phyloP scores from a whole-genome alignment of 2,888 invertebrate genomes.

The Caenorhabditis virilis region DNA sequence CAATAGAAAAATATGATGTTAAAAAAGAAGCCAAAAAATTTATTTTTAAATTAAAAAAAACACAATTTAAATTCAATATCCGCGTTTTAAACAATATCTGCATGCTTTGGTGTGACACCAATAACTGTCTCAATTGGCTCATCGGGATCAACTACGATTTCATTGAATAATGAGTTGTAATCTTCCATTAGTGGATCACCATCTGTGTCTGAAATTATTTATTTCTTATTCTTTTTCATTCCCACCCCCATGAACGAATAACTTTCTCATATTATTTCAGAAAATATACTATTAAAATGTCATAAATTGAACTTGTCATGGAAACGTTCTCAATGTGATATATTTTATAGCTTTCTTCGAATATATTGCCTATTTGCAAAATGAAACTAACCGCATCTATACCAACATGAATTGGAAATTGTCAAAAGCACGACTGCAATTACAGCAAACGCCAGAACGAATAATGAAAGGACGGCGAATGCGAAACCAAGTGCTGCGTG shows the following conservation, averaged over 20 bases:
- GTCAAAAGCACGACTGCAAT: constrained; percentile 54
- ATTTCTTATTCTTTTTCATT: neutral
- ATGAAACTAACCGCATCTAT: constrained; percentile 41
- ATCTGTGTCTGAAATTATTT: constrained; percentile 37
- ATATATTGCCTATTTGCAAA: too few relatives aligned
- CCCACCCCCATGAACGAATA: neutral
- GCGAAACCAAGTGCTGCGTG: constrained; percentile 53
- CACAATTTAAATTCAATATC: too few relatives aligned
- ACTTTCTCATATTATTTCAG: neutral
- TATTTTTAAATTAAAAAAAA: too few relatives aligned
- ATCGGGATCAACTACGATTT: constrained; percentile 11
- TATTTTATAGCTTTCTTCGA: too few relatives aligned
- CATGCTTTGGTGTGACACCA: constrained; percentile 46
- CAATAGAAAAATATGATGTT: too few relatives aligned
- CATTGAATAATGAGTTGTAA: constrained; percentile 32
- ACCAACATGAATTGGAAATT: constrained; percentile 54
- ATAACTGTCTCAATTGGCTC: constrained; percentile 47
- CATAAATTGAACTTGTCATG: neutral
- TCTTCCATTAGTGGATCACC: constrained; percentile 43
- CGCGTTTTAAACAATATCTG: constrained; percentile 47
- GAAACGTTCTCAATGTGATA: neutral
- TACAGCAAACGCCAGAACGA: constrained; percentile 53
- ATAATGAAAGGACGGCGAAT: constrained; percentile 52
- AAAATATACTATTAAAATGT: neutral
- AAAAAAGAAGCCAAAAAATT: too few relatives aligned